phyloP scores from a whole-genome alignment of 1,140 invertebrate genomes.

The Pinna nobilis region DNA sequence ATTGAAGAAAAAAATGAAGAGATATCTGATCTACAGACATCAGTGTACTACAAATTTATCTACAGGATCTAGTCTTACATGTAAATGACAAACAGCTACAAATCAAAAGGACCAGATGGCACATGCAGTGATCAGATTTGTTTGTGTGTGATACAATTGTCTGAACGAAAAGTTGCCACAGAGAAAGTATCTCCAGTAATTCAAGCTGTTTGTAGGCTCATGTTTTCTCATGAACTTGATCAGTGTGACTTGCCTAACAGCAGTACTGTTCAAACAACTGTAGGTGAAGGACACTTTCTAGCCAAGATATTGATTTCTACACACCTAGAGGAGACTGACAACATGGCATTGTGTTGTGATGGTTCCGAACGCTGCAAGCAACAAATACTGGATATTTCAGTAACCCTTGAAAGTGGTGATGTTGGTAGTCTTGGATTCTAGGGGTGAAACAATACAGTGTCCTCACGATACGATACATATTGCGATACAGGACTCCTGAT shows the following conservation, averaged over 20 bases:
- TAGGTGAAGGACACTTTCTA: constrained; percentile 41
- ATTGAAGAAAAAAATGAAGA: too few relatives aligned
- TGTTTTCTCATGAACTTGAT: constrained; percentile 11
- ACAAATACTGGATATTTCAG: constrained; percentile 31
- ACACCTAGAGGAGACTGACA: constrained; percentile 6
- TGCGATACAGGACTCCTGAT: too few relatives aligned
- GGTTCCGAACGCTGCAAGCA: constrained; percentile 21
- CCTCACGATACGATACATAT: too few relatives aligned
- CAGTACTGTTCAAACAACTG: constrained; percentile 24
- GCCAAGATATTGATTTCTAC: constrained; percentile 38
- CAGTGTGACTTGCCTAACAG: neutral
- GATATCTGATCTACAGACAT: neutral
- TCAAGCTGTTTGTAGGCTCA: constrained; percentile 24
- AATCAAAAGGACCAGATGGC: constrained; percentile 18
- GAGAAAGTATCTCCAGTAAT: constrained; percentile 43
- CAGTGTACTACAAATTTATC: neutral
- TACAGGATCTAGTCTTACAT: neutral
- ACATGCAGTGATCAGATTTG: constrained; percentile 21
- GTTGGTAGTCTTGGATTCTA: constrained; percentile 35
- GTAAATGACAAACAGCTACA: constrained; percentile 13
- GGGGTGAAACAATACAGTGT: too few relatives aligned
- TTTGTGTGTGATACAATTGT: constrained; percentile 39
- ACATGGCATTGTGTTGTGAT: constrained; percentile 28
- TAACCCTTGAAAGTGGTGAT: constrained; percentile 31
- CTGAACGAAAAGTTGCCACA: constrained; percentile 41